Conservation (phyloP, 2,797 vertebrate genomes). For the Diplodus puntazzo region DNA sequence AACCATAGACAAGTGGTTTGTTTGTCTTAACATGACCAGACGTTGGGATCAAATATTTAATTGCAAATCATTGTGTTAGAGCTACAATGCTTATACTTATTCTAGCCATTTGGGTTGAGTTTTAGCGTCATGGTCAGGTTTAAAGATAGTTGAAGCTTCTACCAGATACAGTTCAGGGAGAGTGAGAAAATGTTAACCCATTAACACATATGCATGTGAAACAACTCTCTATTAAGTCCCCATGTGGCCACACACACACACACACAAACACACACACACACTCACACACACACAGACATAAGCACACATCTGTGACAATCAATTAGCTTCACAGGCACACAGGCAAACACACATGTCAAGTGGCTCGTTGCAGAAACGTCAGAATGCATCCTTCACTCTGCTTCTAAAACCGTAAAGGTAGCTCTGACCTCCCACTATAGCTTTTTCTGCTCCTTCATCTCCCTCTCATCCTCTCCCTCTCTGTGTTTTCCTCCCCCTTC, state of each 20-base stretch:
- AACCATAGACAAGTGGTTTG: too few relatives aligned
- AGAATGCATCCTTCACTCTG: constrained; percentile 27
- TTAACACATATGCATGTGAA: not conserved
- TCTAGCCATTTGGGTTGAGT: too few relatives aligned
- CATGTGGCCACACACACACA: not conserved
- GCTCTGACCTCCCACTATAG: constrained; percentile 17
- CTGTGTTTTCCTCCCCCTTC: not conserved
- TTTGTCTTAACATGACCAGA: too few relatives aligned
- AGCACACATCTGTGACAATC: constrained; percentile 14
- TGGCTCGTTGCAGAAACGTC: constrained; percentile 13
- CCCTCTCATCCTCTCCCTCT: not conserved
- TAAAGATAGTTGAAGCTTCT: not conserved
- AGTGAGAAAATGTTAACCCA: too few relatives aligned
- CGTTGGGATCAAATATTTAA: too few relatives aligned
- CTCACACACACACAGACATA: not conserved
- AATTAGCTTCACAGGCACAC: constrained; percentile 7
- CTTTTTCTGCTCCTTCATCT: constrained; percentile 16
- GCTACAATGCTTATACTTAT: too few relatives aligned
- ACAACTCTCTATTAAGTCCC: not conserved
- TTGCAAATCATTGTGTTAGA: too few relatives aligned
- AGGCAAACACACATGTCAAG: not conserved
- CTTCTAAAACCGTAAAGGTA: constrained; percentile 2
- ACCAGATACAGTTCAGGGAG: too few relatives aligned
- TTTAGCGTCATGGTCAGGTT: not conserved
- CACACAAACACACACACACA: not conserved